These are phyloP conservation scores for Drosophila formosana DNA, from an alignment of 2,888 invertebrate species.

Conservation along the genomic window DNA sequence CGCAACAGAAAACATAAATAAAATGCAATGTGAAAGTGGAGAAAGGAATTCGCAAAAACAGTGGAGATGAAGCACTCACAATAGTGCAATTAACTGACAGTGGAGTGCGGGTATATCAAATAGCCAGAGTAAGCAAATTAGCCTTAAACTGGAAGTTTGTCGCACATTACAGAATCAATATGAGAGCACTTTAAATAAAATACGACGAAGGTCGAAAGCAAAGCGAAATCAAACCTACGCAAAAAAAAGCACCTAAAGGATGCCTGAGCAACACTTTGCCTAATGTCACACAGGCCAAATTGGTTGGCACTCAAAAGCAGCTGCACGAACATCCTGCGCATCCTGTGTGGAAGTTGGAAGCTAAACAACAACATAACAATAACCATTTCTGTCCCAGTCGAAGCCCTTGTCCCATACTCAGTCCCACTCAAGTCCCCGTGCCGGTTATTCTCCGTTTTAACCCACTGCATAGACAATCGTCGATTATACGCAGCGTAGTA, in stretches of 20 bases:
- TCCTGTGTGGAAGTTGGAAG: constrained; percentile 55
- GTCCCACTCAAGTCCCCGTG: background rate
- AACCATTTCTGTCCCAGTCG: constrained; percentile 49
- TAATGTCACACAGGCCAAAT: constrained; percentile 62
- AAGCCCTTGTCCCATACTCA: constrained; percentile 4
- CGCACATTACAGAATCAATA: constrained; percentile 30
- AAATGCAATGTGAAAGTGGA: background rate
- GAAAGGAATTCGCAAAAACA: background rate
- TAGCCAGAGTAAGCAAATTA: constrained; percentile 31
- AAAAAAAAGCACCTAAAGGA: constrained; percentile 27
- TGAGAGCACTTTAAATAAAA: constrained; percentile 13
- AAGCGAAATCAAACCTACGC: constrained; percentile 45
- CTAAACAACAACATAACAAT: constrained; percentile 65
- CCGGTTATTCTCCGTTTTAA: constrained; percentile 22
- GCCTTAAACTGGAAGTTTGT: constrained; percentile 21
- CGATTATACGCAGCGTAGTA: constrained; percentile 22
- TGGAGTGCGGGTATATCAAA: constrained; percentile 26
- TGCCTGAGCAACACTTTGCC: constrained; percentile 47
- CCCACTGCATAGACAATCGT: constrained; percentile 35
- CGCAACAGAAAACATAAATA: constrained; percentile 11
- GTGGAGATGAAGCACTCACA: constrained; percentile 15
- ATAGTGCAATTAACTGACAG: constrained; percentile 37
- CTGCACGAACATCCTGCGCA: constrained; percentile 74
- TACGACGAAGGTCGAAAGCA: constrained; percentile 34
- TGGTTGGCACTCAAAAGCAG: constrained; percentile 67